Conservation (phyloP, 2,797 vertebrate species). For the Enteromius paludinosus region DNA sequence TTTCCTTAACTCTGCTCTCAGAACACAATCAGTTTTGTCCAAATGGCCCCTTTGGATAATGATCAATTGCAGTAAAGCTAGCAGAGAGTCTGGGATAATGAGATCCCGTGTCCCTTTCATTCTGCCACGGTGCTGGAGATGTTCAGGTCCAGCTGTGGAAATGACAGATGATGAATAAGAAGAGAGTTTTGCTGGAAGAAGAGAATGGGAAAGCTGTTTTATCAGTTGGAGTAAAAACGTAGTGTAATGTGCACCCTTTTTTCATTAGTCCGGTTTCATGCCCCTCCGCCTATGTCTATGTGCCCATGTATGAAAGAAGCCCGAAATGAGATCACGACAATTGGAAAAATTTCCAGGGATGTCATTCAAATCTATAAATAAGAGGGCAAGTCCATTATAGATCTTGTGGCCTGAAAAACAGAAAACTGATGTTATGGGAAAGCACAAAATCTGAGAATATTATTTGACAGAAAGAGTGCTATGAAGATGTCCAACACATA, state of each 20-base stretch:
- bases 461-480: constrained; percentile 24
- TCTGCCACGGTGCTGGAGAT: constrained; percentile 69
- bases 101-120: constrained; percentile 74
- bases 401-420: constrained; percentile 64
- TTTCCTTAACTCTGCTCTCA: constrained; percentile 57
- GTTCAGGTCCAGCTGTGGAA: constrained; percentile 71
- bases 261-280: constrained; percentile 17
- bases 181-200: constrained; percentile 65
- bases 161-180: constrained; percentile 71
- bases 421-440: constrained; percentile 50
- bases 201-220: constrained; percentile 64
- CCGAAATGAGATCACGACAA: constrained; percentile 76
- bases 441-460: constrained; percentile 15
- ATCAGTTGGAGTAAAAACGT: constrained; percentile 71
- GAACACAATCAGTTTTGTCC: constrained; percentile 68
- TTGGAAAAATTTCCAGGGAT: constrained; percentile 75
- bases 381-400: constrained; percentile 67
- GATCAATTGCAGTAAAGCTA: constrained; percentile 71
- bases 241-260: constrained; percentile 65
- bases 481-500: not conserved
- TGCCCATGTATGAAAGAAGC: constrained; percentile 56
- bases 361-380: constrained; percentile 78
- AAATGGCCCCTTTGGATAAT: constrained; percentile 73
- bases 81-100: constrained; percentile 74
- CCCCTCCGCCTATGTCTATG: constrained; percentile 55